These are phyloP conservation scores for Cistogaster globosa DNA, from an alignment of 2,888 invertebrate genomes.

Conservation along the genomic window DNA sequence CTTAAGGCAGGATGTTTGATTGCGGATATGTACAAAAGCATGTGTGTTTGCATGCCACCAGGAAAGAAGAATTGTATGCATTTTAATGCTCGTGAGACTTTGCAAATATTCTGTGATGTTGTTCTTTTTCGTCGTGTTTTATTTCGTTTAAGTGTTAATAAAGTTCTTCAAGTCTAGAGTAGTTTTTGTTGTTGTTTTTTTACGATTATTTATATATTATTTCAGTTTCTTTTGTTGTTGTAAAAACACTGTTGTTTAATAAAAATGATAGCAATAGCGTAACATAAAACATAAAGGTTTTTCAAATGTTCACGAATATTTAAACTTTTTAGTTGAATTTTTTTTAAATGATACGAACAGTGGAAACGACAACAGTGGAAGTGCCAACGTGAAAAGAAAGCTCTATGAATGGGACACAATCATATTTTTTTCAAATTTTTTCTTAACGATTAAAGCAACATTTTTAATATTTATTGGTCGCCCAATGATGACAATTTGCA, in stretches of 20 bases:
- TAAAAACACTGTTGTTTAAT: constrained; percentile 13
- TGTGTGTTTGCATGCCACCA: not conserved
- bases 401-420: too few relatives aligned
- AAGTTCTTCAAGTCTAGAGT: constrained; percentile 25
- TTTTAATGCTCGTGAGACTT: too few relatives aligned
- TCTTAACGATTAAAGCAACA: too few relatives aligned
- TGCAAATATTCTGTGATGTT: not conserved
- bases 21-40: not conserved
- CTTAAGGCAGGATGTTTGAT: not conserved
- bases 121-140: not conserved
- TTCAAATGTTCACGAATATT: not conserved
- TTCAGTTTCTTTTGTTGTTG: not conserved
- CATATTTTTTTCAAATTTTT: too few relatives aligned
- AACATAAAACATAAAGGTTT: not conserved
- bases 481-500: too few relatives aligned
- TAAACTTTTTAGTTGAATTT: too few relatives aligned
- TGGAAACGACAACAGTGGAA: too few relatives aligned
- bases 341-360: too few relatives aligned
- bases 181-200: constrained; percentile 16
- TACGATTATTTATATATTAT: not conserved
- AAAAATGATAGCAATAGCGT: constrained; percentile 33
- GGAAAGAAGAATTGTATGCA: too few relatives aligned
- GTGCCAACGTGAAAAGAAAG: too few relatives aligned
- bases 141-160: not conserved
- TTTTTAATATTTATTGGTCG: too few relatives aligned